These are phyloP conservation scores for Phalloptychus januarius DNA, from an alignment of 2,797 vertebrate genomes.

Conservation along the genomic window DNA sequence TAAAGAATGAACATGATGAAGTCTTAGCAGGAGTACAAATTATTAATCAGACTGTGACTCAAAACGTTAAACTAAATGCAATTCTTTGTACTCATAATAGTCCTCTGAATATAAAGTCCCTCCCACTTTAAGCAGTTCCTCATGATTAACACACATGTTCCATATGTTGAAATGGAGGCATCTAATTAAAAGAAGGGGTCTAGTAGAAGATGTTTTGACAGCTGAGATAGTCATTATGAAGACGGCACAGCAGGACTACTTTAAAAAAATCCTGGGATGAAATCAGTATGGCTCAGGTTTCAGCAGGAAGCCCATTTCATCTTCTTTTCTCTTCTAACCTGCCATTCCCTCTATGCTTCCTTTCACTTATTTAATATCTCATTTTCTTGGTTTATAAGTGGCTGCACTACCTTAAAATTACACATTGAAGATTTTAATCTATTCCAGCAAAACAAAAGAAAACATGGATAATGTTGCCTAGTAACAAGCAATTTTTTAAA, in stretches of 20 bases:
- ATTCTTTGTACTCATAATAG: neutral
- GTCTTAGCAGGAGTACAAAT: neutral
- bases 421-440: neutral
- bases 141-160: neutral
- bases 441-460: neutral
- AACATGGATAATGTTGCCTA: neutral
- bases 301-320: neutral
- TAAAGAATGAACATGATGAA: neutral
- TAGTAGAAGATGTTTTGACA: slow-evolving; percentile 1
- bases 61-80: neutral
- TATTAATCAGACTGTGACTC: neutral
- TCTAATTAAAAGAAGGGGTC: neutral
- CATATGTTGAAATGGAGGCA: neutral
- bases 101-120: neutral
- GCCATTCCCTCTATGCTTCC: neutral
- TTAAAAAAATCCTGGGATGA: neutral
- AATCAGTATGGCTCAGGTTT: slow-evolving; percentile 25
- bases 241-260: slow-evolving; percentile 4
- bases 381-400: neutral
- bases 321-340: slow-evolving; percentile 7
- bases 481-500: neutral
- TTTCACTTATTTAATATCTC: neutral
- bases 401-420: neutral
- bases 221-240: neutral
- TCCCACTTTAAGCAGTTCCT: neutral